phyloP scores from a whole-genome alignment of 2,797 vertebrate genomes.

The Argya squamiceps region DNA sequence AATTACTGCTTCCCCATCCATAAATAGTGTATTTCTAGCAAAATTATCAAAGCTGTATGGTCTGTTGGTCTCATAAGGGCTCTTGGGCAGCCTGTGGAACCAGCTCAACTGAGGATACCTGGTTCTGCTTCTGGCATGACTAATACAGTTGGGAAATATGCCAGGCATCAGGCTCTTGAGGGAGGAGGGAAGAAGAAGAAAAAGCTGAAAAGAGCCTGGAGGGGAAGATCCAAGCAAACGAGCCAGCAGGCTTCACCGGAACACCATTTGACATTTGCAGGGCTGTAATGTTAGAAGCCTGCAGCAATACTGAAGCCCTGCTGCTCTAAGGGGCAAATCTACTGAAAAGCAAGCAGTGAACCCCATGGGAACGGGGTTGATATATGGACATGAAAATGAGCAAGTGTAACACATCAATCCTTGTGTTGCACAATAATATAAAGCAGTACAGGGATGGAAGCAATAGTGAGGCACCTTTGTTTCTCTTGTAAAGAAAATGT shows the following conservation, averaged over 20 bases:
- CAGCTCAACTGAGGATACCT: neutral
- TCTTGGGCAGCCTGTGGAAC: constrained; percentile 27
- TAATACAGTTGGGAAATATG: constrained; percentile 34
- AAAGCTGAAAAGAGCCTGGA: constrained; percentile 18
- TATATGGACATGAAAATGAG: neutral
- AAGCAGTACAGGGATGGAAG: neutral
- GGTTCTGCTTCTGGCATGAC: constrained; percentile 20
- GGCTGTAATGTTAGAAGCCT: constrained; percentile 17
- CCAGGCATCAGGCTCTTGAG: constrained; percentile 4
- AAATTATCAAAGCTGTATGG: neutral
- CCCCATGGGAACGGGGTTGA: neutral
- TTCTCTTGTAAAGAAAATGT: neutral
- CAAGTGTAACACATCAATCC: neutral
- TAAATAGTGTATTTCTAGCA: neutral
- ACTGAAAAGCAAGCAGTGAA: neutral
- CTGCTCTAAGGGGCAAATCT: neutral
- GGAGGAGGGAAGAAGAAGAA: neutral
- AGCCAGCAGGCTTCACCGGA: constrained; percentile 1
- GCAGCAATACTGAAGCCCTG: neutral
- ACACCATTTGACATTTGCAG: constrained; percentile 47
- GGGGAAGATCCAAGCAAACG: neutral
- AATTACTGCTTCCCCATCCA: neutral
- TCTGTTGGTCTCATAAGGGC: neutral
- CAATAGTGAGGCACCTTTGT: neutral
- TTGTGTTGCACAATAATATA: neutral